Percentiles rank a stretch among this genome's conserved stretches.
Conservation (phyloP, 2,113 vertebrate genomes). For the Chauna torquata region DNA sequence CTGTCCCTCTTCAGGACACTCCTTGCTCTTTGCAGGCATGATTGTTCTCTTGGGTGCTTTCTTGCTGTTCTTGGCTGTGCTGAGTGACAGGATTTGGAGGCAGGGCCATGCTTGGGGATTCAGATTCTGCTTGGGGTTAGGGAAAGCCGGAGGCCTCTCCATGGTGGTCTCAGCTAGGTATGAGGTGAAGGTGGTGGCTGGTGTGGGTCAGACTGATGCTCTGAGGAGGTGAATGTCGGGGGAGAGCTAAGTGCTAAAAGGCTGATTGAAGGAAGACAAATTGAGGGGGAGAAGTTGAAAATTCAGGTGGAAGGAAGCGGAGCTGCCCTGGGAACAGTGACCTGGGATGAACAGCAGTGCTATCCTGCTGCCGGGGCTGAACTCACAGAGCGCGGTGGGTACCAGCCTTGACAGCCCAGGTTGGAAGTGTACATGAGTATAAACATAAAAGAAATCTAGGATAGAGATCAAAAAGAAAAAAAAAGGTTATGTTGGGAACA, state of each 20-base stretch:
- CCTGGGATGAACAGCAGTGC: not conserved
- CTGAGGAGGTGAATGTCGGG: not conserved
- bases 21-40: not conserved
- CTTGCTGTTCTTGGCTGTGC: not conserved
- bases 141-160: not conserved
- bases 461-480: not conserved
- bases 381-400: not conserved
- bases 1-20: not conserved
- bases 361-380: not conserved
- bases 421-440: not conserved
- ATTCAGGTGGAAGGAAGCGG: not conserved
- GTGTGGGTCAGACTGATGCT: not conserved
- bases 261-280: not conserved
- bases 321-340: not conserved
- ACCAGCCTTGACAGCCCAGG: not conserved
- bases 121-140: not conserved
- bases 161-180: no score
- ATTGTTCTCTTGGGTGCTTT: not conserved
- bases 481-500: no score
- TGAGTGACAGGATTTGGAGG: not conserved
- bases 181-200: not conserved
- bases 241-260: not conserved
- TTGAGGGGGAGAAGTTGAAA: not conserved
- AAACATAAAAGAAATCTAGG: not conserved
- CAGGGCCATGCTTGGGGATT: not conserved